These are phyloP conservation scores for Pherbina coryleti DNA, from an alignment of 2,888 invertebrate genomes.

Conservation along the genomic window DNA sequence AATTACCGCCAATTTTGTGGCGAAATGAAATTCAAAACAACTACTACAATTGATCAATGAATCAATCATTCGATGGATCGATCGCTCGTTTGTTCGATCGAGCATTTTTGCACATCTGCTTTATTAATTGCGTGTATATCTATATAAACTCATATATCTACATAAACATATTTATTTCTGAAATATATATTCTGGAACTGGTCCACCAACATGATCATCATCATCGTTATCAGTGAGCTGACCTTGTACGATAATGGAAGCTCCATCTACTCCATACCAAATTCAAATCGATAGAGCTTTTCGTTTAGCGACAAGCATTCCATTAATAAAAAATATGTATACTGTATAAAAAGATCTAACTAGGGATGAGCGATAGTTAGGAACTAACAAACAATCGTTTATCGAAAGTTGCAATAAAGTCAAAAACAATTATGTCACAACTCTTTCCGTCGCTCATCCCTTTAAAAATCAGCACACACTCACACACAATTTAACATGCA, in stretches of 20 bases:
- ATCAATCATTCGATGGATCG: neutral
- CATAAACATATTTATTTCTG: neutral
- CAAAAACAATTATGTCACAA: too few relatives aligned
- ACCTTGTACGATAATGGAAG: constrained; percentile 61
- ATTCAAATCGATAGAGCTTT: constrained; percentile 42
- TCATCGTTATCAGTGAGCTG: constrained; percentile 56
- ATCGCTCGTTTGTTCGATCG: neutral
- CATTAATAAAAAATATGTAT: too few relatives aligned
- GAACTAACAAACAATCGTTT: too few relatives aligned
- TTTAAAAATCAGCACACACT: neutral
- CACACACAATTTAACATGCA: neutral
- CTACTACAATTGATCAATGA: neutral
- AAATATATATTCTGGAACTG: neutral
- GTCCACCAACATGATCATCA: neutral
- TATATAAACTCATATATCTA: neutral
- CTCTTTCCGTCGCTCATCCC: constrained; percentile 34
- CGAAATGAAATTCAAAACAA: neutral
- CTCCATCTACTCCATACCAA: constrained; percentile 55
- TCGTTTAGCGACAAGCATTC: neutral
- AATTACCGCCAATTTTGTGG: neutral
- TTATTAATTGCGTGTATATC: neutral
- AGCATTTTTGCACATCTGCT: neutral
- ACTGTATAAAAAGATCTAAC: too few relatives aligned
- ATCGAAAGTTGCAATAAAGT: too few relatives aligned
- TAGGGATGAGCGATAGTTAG: too few relatives aligned